Percentiles rank a stretch among this genome's conserved stretches.
phyloP scores from a whole-genome alignment of 2,888 invertebrate genomes.

The Chouioia cunea region DNA sequence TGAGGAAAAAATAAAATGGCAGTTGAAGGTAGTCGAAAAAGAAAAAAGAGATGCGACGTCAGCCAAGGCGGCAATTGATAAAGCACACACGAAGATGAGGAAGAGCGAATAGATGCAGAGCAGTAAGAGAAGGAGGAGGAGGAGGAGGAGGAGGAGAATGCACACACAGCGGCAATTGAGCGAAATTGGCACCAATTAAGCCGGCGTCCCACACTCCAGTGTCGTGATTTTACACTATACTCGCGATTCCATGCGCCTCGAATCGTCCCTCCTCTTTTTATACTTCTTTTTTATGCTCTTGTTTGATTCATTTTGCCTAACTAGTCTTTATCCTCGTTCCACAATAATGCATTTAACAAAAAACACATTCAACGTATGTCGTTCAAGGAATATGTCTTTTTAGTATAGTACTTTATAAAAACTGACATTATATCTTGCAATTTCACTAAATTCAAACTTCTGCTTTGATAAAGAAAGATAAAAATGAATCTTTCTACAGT shows the following conservation, averaged over 20 bases:
- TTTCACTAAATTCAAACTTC: too few species aligned
- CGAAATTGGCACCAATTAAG: constrained; percentile 64
- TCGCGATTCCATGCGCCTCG: constrained; percentile 2
- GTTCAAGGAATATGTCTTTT: too few species aligned
- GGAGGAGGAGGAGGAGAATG: constrained; percentile 39
- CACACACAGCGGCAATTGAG: constrained; percentile 57
- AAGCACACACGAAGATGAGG: constrained; percentile 31
- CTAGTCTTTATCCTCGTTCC: neutral
- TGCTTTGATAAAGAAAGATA: too few species aligned
- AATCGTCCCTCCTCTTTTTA: neutral
- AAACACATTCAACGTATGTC: too few species aligned
- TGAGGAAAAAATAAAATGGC: too few species aligned
- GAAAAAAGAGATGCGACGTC: too few species aligned
- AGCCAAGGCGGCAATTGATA: constrained; percentile 30
- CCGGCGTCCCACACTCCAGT: constrained; percentile 47
- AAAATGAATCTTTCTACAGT: too few species aligned
- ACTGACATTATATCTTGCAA: too few species aligned
- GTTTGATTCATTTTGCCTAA: neutral
- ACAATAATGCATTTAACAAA: too few species aligned
- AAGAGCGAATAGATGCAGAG: constrained; percentile 42
- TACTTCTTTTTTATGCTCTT: neutral
- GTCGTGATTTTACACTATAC: constrained; percentile 35
- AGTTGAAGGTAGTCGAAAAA: too few species aligned
- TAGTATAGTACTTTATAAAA: too few species aligned
- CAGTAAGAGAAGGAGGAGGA: constrained; percentile 24